Conservation (phyloP, 1,140 invertebrate genomes). For the Heterodera schachtii region DNA sequence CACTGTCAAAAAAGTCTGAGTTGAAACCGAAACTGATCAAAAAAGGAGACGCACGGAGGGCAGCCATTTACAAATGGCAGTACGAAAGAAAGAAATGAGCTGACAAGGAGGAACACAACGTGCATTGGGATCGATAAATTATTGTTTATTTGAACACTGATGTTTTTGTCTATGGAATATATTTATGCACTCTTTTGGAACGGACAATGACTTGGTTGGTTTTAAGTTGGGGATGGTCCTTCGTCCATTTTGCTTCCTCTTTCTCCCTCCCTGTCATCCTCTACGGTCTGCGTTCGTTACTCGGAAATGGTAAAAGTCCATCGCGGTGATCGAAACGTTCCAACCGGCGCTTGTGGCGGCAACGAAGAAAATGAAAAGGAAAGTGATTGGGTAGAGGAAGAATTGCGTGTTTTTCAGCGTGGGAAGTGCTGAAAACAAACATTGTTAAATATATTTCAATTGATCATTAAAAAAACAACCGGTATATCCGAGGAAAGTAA, state of each 20-base stretch:
- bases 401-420: conserved; percentile 80
- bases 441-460: too few relatives aligned
- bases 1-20: conserved; percentile 66
- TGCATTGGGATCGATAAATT: too few relatives aligned
- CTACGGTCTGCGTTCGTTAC: conserved; percentile 33
- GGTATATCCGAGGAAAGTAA: conserved; percentile 95
- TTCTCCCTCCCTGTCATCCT: neutral
- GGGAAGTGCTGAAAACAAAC: conserved; percentile 78
- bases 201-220: neutral
- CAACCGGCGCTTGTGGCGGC: conserved; percentile 73
- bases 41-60: conserved; percentile 73
- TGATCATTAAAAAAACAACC: conserved; percentile 69
- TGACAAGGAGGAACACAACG: too few relatives aligned
- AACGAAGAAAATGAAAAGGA: conserved; percentile 79
- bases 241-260: neutral
- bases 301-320: conserved; percentile 77
- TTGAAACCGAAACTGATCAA: conserved; percentile 73
- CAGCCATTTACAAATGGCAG: conserved; percentile 83
- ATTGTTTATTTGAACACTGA: too few relatives aligned
- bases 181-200: conserved; percentile 4
- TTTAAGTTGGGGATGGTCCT: too few relatives aligned
- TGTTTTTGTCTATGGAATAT: conserved; percentile 20
- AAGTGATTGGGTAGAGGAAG: conserved; percentile 82
- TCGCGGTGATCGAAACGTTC: conserved; percentile 75
- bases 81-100: conserved; percentile 76